Evolutionary conservation across 1,140 invertebrate genomes (phyloP), one percentile per base, ranked within the genome.

Genomic region (Rhagoletis pomonella): DNA sequence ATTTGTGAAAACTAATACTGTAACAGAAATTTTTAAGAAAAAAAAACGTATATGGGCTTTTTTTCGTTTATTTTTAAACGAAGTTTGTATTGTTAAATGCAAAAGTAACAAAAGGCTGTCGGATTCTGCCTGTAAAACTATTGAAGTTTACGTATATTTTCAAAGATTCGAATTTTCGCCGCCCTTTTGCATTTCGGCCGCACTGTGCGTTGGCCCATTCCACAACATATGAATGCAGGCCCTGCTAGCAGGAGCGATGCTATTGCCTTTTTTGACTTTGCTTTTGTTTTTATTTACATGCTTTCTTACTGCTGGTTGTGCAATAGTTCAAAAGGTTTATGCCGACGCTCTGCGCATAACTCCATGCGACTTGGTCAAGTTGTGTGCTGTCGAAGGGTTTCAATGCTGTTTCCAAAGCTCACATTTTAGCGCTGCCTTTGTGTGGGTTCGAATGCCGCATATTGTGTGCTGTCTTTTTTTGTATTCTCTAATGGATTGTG

Each of bases 301-400:
- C 29, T 47, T 2, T 55, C 39, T 19, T 81, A 17, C 29, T 81
- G n/a, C 42, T 55, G 47, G 2, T 81, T 81, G 44, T 50, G 73
- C 73, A 50, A 19, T 81, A 81, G 50, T 81, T 81, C 73, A 81
- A 81, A 81, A 81, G 73, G 17, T 81, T 81, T 81, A 58, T 81
- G 73, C 73, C 73, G 73, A 39, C 60, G 60, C 60, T 1, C 1
- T 73, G 67, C 12, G 67, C 73, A 81, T 17, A 81, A 81, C 73
- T 55, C 50, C 9, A 55, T 55, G n/a, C 1, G 47, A 81, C 73
- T 81, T 55, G 44, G 73, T 55, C 50, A 55, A 55, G 2, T 44
- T 44, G 12, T 47, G 67, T 44, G 44, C 73, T 5, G 10, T 3
- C 17, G 29, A 55, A 81, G 73, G 73, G 44, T 29, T 55, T 55